phyloP scores from a whole-genome alignment of 2,888 invertebrate genomes.

The Leptopilina drosophilae region DNA sequence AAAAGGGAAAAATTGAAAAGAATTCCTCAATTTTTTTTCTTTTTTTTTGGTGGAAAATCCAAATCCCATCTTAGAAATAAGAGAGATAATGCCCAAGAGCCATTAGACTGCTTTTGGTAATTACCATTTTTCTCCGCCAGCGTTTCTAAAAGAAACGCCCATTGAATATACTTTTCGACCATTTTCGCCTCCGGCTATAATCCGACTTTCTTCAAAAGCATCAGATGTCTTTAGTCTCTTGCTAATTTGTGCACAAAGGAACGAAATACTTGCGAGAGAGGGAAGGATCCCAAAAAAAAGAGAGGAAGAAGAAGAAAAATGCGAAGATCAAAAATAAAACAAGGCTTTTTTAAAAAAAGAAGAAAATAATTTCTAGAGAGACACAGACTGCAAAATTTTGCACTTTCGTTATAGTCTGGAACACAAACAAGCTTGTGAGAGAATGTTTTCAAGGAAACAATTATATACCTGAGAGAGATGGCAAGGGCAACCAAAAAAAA shows the following conservation, averaged over 20 bases:
- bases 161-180: conserved; percentile 42
- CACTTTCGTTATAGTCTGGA: conserved; percentile 19
- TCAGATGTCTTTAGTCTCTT: conserved; percentile 13
- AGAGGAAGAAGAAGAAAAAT: conserved; percentile 7
- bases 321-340: conserved; percentile 11
- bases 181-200: conserved; percentile 12
- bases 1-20: too few species aligned
- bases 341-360: background rate
- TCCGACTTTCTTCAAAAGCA: conserved; percentile 8
- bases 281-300: background rate
- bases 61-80: background rate
- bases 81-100: conserved; percentile 48
- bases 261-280: background rate
- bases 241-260: conserved; percentile 25
- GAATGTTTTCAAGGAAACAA: conserved; percentile 20
- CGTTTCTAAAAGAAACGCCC: conserved; percentile 38
- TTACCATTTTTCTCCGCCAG: conserved; percentile 40
- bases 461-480: background rate
- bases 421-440: conserved; percentile 7
- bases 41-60: conserved; percentile 1
- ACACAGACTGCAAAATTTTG: conserved; percentile 15
- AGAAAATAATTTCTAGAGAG: conserved; percentile 2
- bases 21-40: too few species aligned
- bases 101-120: conserved; percentile 55
- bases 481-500: too few species aligned